Base-by-base conservation (phyloP, 2,113 vertebrate genomes). In the Seriola dumerili region DNA sequence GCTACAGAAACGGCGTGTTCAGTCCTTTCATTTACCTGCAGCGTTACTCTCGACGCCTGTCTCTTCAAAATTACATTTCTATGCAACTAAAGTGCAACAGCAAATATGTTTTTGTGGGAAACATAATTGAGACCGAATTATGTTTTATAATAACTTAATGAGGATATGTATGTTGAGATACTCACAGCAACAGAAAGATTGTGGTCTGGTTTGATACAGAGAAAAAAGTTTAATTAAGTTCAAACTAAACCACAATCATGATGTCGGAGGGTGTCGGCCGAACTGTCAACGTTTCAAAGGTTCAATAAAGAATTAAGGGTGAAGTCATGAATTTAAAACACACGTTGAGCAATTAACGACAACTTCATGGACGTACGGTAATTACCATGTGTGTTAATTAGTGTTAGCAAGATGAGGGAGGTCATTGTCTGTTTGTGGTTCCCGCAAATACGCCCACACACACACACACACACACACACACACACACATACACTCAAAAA, bases 371-470 rank as follows among this genome's bases (percentile, higher is more conserved):
- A 72, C 69, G 69, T 25, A 8, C 44, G n/a, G 21, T 76, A 70
- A 81, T 84, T 85, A 84, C 23, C 34, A 4, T 8, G 21, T 61
- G 12, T 67, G 77, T 50, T 80, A 72, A 83, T 84, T 76, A 69
- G 42, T 3, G 0, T 58, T 32, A 19, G 50, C 6, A 52, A 42
- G 19, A 36, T 25, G 38, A 25, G 52, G 64, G 46, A 66, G 70
- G 72, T 64, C 64, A 63, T 54, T 77, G 67, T 42, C n/a, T n/a
- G 25, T 50, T 52, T 62, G 36, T 16, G 36, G 17, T 29, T 57
- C 12, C 52, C 73, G 44, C 29, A 11, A 64, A 73, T n/a, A 52
- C 48, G 12, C 44, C 4, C 59, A 29, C 19, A 48, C 25, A 36
- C 73, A 55, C 66, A 65, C 32, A 65, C 21, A 29, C 54, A 58